Percentiles rank a stretch among this genome's conserved stretches.
These are phyloP conservation scores for Apostichopus japonicus DNA, from an alignment of 35 echinoderm and acorn worm genomes.

Conservation along the genomic window DNA sequence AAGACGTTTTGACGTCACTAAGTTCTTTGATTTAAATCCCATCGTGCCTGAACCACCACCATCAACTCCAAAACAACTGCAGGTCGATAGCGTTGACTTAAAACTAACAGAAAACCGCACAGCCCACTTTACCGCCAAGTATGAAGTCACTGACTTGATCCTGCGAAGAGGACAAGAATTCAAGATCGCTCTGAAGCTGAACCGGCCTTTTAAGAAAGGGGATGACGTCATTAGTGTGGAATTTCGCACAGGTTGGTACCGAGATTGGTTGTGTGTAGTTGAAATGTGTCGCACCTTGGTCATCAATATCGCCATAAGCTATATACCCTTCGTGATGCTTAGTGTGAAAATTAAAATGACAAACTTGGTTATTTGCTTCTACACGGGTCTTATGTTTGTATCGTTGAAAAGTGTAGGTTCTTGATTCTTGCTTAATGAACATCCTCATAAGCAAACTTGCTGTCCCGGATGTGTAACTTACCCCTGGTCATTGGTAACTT, in stretches of 20 bases:
- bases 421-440: no score
- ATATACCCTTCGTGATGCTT: no score
- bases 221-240: constrained; percentile 17
- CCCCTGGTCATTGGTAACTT: no score
- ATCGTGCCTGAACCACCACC: neutral
- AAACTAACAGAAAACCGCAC: neutral
- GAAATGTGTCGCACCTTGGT: no score
- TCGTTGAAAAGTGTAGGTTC: no score
- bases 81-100: constrained; percentile 5
- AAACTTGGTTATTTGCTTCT: no score
- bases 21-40: neutral
- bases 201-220: neutral
- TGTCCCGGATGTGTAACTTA: no score
- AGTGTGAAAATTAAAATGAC: no score
- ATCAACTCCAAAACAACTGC: neutral
- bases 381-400: no score
- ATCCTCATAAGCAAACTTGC: no score
- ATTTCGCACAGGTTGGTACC: constrained; percentile 5
- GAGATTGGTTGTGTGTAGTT: no score
- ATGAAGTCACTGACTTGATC: constrained; percentile 11
- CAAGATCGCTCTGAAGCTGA: constrained; percentile 2
- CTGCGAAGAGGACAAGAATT: constrained; percentile 10
- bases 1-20: constrained; percentile 22
- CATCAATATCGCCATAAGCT: no score
- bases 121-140: neutral